Evolutionary conservation across 2,113 vertebrate species (phyloP).

Genomic region (Laterallus jamaicensis): DNA sequence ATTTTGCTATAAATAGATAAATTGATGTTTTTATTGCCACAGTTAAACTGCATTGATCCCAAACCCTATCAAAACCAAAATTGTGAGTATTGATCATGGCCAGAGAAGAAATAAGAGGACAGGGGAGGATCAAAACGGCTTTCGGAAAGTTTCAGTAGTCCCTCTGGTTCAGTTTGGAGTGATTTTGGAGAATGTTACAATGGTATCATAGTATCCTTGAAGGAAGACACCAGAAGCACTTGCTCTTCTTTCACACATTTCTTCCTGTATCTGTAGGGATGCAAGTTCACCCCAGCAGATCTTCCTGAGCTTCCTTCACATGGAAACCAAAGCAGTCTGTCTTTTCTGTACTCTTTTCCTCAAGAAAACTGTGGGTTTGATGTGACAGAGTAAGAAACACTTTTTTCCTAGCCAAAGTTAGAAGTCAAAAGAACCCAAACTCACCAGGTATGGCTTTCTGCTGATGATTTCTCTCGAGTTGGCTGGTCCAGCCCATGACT

Average conservation of each 20-base stretch:
- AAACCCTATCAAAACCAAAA: not conserved
- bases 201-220: not conserved
- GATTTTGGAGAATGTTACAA: not conserved
- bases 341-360: not conserved
- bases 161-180: not conserved
- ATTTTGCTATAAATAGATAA: not conserved
- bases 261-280: not conserved
- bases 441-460: not conserved
- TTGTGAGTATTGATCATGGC: not conserved
- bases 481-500: not conserved
- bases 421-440: not conserved
- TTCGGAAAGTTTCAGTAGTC: not conserved
- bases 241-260: not conserved
- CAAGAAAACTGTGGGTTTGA: not conserved
- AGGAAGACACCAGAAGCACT: not conserved
- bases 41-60: not conserved
- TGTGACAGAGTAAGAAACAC: fast-evolving
- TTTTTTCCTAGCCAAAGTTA: not conserved
- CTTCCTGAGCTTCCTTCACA: not conserved
- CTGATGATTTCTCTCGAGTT: not conserved
- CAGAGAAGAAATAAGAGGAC: not conserved
- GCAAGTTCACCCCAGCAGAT: not conserved
- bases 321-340: not conserved
- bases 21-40: not conserved
- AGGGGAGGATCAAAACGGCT: not conserved